These are phyloP conservation scores for Oikopleura vanhoeffeni DNA, from an alignment of 23 tunicate genomes.

Conservation along the genomic window DNA sequence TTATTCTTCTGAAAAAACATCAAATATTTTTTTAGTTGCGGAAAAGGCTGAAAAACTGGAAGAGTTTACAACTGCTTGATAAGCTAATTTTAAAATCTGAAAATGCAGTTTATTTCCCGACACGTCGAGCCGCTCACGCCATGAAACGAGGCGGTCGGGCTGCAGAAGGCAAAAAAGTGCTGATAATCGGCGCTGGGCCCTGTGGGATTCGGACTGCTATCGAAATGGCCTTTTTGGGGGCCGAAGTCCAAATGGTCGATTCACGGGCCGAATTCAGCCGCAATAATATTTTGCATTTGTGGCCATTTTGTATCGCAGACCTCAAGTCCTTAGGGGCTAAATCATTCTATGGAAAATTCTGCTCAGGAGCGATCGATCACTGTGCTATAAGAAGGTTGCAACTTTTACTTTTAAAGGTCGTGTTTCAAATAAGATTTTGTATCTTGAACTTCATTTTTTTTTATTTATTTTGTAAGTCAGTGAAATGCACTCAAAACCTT, in stretches of 20 bases:
- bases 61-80: not conserved
- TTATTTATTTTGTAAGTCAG: too few relatives aligned
- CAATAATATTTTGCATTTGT: constrained; percentile 80
- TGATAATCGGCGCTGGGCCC: constrained; percentile 92
- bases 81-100: not conserved
- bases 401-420: constrained; percentile 51
- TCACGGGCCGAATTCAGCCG: constrained; percentile 62
- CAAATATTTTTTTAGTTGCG: not conserved
- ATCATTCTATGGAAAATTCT: constrained; percentile 53
- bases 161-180: constrained; percentile 20
- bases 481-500: too few relatives aligned
- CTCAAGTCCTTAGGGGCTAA: constrained; percentile 29
- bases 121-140: not conserved
- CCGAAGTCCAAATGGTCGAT: constrained; percentile 54
- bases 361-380: constrained; percentile 95
- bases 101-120: constrained; percentile 4
- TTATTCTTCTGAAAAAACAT: too few relatives aligned
- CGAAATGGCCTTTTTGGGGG: constrained; percentile 75
- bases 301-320: constrained; percentile 87
- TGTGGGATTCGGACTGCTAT: constrained; percentile 87
- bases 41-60: not conserved
- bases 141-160: not conserved
- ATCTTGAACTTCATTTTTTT: too few relatives aligned
- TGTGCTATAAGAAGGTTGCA: constrained; percentile 75
- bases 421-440: too few relatives aligned